Percentiles rank a stretch among this genome's conserved stretches.
These are phyloP conservation scores for Sternotherus odoratus DNA, from an alignment of 2,797 vertebrate genomes.

Conservation along the genomic window DNA sequence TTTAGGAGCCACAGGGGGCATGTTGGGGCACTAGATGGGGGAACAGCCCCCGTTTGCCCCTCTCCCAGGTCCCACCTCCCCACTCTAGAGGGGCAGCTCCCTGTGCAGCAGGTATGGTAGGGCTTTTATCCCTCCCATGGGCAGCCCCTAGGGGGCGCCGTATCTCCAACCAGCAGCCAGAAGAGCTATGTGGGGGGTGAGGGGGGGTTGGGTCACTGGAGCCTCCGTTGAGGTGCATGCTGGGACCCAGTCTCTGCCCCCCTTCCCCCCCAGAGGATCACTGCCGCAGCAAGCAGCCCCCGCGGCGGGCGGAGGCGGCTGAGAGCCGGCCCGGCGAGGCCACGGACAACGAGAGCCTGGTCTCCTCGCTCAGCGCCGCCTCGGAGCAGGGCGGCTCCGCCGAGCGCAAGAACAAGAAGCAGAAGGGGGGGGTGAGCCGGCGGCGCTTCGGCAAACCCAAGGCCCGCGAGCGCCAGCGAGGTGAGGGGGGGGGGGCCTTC, in stretches of 20 bases:
- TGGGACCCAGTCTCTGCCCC: not conserved
- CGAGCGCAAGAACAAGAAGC: slow-evolving; percentile 61
- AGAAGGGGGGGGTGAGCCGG: slow-evolving; percentile 78
- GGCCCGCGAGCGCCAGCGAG: slow-evolving; percentile 88
- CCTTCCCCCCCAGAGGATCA: slow-evolving; percentile 66
- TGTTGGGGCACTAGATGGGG: not conserved
- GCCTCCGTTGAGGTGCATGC: not conserved
- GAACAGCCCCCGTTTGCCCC: not conserved
- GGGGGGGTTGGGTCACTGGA: accelerated
- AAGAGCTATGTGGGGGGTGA: not conserved
- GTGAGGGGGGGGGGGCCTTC: slow-evolving; percentile 69
- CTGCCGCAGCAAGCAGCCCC: slow-evolving; percentile 59
- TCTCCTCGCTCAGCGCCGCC: slow-evolving; percentile 55
- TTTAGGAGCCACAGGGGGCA: not conserved
- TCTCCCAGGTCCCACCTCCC: too few relatives aligned
- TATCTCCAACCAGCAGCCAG: not conserved
- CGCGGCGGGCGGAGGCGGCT: slow-evolving; percentile 36
- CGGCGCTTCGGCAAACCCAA: slow-evolving; percentile 84
- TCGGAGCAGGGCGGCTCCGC: slow-evolving; percentile 61
- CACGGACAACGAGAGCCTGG: slow-evolving; percentile 61
- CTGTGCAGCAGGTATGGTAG: not conserved
- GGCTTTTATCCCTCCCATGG: not conserved
- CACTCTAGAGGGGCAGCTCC: too few relatives aligned
- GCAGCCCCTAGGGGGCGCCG: not conserved
- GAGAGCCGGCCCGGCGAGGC: slow-evolving; percentile 57